phyloP scores from a whole-genome alignment of 2,888 invertebrate species.

The Sylvicola cinctus region DNA sequence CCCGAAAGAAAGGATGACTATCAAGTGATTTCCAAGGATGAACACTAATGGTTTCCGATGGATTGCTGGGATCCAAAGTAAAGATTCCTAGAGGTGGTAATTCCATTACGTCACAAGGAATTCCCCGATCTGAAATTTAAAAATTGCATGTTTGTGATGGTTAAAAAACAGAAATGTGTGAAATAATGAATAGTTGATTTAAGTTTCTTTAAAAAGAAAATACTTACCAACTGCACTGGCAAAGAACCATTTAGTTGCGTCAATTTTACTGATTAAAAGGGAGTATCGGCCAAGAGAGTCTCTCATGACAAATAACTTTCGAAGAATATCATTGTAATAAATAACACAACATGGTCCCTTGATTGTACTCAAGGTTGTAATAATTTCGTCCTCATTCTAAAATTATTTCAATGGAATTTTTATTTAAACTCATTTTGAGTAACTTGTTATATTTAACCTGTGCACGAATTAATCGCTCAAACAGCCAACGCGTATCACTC shows the following conservation, averaged over 20 bases:
- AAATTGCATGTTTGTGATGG: not conserved
- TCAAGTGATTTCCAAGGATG: constrained; percentile 13
- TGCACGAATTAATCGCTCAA: constrained; percentile 18
- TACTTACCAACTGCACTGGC: constrained; percentile 33
- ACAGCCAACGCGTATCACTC: constrained; percentile 34
- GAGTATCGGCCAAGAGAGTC: constrained; percentile 76
- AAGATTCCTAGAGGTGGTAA: constrained; percentile 4
- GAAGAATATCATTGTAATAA: constrained; percentile 38
- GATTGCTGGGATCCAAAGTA: constrained; percentile 3
- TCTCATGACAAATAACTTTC: constrained; percentile 56
- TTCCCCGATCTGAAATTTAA: not conserved
- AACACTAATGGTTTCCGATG: constrained; percentile 4
- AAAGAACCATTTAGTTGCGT: constrained; percentile 22
- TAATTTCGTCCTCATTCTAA: constrained; percentile 13
- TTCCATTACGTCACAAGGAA: constrained; percentile 1
- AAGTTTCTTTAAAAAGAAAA: not conserved
- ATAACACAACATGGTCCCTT: constrained; percentile 74
- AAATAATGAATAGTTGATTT: too few species aligned
- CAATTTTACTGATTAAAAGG: constrained; percentile 38
- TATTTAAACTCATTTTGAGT: not conserved
- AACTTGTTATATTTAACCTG: constrained; percentile 8
- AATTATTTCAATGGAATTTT: constrained; percentile 3
- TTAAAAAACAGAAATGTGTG: too few species aligned
- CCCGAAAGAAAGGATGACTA: constrained; percentile 1
- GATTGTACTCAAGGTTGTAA: constrained; percentile 31